Evolutionary conservation across 2,797 vertebrate genomes (phyloP).

Genomic region (Cirrhinus molitorella): DNA sequence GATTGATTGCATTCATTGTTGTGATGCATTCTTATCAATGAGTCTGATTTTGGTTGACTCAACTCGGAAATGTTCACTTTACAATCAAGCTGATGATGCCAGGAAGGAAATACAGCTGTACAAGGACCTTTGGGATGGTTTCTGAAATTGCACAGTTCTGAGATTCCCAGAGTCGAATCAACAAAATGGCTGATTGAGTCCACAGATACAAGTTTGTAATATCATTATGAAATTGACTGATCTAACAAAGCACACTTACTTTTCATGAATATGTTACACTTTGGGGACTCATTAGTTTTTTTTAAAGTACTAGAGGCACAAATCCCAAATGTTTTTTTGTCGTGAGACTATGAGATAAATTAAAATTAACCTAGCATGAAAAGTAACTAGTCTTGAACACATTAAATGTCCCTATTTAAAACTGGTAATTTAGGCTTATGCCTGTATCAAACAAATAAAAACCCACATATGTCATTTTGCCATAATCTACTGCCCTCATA

Average conservation of each 20-base stretch:
- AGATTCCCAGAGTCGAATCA: background rate
- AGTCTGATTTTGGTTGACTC: constrained; percentile 6
- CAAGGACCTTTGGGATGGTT: background rate
- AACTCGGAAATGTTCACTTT: constrained; percentile 18
- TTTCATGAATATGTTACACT: background rate
- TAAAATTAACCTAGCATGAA: background rate
- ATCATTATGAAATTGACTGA: constrained; percentile 1
- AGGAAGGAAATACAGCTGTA: constrained; percentile 33
- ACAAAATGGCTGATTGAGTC: constrained; percentile 19
- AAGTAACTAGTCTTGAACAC: background rate
- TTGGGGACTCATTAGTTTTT: background rate
- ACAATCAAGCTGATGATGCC: constrained; percentile 32
- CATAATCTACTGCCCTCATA: background rate
- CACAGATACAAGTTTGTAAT: background rate
- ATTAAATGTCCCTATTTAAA: background rate
- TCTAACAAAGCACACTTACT: background rate
- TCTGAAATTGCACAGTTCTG: constrained; percentile 8
- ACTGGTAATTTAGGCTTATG: background rate
- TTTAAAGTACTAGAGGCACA: background rate
- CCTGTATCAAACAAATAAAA: background rate
- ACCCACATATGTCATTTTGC: background rate
- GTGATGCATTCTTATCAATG: constrained; percentile 7
- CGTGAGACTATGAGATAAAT: background rate
- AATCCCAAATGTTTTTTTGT: background rate
- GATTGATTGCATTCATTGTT: constrained; percentile 43